Evolutionary conservation across 1,140 invertebrate species (phyloP).

Genomic region (Drosophila setifemur): DNA sequence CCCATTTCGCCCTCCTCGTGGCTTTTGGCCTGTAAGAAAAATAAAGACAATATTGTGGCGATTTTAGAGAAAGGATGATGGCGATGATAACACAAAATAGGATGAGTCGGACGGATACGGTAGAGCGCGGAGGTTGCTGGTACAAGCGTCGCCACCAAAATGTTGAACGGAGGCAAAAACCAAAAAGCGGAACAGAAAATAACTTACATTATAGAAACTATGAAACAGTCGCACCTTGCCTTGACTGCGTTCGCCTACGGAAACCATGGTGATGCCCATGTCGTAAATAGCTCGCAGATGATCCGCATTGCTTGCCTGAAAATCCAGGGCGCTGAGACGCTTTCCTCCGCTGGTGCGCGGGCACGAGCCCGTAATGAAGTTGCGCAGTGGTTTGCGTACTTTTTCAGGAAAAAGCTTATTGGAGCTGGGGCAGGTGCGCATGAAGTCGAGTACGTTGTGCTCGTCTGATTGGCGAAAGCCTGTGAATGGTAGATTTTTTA

Average conservation of each 20-base stretch:
- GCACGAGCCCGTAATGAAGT: constrained; percentile 93
- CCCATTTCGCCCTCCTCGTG: constrained; percentile 95
- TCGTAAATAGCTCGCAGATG: constrained; percentile 93
- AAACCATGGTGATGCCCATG: constrained; percentile 97
- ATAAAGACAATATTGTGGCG: not conserved
- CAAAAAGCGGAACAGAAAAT: constrained; percentile 50
- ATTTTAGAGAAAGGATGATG: not conserved
- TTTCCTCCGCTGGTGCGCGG: constrained; percentile 85
- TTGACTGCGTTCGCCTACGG: constrained; percentile 87
- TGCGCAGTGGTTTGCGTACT: constrained; percentile 90
- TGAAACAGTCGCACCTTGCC: constrained; percentile 96
- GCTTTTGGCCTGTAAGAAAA: constrained; percentile 88
- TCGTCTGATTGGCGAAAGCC: constrained; percentile 83
- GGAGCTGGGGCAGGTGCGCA: constrained; percentile 93
- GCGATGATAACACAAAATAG: not conserved
- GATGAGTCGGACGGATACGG: not conserved
- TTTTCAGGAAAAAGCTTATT: constrained; percentile 91
- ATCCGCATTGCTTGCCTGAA: constrained; percentile 93
- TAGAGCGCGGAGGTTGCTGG: not conserved
- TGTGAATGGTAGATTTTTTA: constrained; percentile 11
- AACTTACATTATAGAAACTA: constrained; percentile 90
- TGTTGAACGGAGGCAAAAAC: constrained; percentile 17
- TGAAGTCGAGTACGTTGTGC: constrained; percentile 86
- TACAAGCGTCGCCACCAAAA: too few relatives aligned
- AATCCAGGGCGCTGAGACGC: constrained; percentile 88